phyloP scores from a whole-genome alignment of 2,113 vertebrate genomes.

The Colaptes auratus region DNA sequence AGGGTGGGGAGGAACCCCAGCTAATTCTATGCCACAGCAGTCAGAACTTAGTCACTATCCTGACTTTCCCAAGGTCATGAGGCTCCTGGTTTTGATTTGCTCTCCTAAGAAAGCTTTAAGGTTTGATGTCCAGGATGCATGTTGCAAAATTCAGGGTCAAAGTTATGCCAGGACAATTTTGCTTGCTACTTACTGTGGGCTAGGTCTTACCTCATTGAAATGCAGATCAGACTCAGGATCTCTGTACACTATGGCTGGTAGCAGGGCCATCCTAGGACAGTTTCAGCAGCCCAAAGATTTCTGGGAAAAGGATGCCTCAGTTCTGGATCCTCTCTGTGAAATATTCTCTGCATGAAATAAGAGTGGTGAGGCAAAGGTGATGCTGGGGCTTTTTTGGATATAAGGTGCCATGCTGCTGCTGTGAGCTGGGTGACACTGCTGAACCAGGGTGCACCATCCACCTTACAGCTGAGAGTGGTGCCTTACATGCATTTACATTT shows the following conservation, averaged over 20 bases:
- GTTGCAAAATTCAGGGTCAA: background rate
- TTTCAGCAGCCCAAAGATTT: background rate
- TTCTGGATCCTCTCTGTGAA: background rate
- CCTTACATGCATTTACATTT: background rate
- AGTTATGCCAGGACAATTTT: background rate
- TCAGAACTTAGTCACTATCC: background rate
- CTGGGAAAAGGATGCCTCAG: background rate
- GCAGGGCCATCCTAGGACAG: too few relatives aligned
- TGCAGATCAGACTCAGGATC: background rate
- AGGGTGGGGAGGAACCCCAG: background rate
- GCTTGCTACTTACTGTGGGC: background rate
- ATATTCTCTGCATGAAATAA: background rate
- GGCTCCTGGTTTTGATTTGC: background rate
- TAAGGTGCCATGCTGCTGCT: background rate
- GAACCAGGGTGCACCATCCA: background rate
- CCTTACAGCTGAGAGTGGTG: background rate
- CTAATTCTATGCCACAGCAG: background rate
- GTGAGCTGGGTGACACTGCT: background rate
- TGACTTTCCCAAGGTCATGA: background rate
- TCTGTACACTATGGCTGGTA: background rate
- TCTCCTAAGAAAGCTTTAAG: background rate
- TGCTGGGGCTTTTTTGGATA: rapidly evolving
- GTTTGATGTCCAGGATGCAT: background rate
- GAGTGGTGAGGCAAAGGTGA: rapidly evolving
- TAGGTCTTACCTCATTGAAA: background rate